These are phyloP conservation scores for Monodelphis domestica DNA, from an alignment of 2,797 vertebrate genomes.

Conservation along the genomic window DNA sequence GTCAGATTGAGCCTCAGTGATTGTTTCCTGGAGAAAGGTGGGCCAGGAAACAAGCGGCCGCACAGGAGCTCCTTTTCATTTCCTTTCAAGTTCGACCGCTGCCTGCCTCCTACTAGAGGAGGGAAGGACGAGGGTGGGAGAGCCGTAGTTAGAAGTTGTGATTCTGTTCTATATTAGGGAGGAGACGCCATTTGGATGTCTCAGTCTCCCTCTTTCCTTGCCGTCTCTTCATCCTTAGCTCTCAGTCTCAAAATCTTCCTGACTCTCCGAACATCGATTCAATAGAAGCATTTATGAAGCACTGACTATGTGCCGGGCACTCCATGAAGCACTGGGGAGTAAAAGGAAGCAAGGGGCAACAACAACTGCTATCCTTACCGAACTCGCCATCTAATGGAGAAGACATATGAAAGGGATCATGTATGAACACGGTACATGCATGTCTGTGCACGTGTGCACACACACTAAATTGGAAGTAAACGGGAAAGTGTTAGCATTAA, in stretches of 20 bases:
- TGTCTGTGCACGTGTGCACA: too few relatives aligned
- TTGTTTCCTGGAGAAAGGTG: slow-evolving; percentile 48
- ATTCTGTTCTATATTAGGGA: not conserved
- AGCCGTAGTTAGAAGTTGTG: not conserved
- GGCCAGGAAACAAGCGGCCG: slow-evolving; percentile 16
- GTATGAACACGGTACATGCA: not conserved
- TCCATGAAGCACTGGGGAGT: not conserved
- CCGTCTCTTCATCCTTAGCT: not conserved
- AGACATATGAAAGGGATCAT: not conserved
- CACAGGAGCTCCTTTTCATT: slow-evolving; percentile 28
- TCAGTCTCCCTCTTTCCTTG: not conserved
- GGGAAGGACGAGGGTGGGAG: not conserved
- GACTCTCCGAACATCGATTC: not conserved
- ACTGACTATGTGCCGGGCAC: not conserved
- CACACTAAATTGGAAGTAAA: not conserved
- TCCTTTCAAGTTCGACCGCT: not conserved
- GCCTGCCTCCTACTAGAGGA: not conserved
- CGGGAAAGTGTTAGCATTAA: not conserved
- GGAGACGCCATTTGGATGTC: not conserved
- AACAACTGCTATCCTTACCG: not conserved
- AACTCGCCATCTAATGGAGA: not conserved
- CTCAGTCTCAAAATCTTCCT: not conserved
- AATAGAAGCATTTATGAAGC: not conserved
- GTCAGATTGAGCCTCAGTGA: slow-evolving; percentile 41
- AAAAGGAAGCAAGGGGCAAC: not conserved